Evolutionary conservation across 2,888 invertebrate genomes (phyloP).

Genomic region (Metallyticus violacea): DNA sequence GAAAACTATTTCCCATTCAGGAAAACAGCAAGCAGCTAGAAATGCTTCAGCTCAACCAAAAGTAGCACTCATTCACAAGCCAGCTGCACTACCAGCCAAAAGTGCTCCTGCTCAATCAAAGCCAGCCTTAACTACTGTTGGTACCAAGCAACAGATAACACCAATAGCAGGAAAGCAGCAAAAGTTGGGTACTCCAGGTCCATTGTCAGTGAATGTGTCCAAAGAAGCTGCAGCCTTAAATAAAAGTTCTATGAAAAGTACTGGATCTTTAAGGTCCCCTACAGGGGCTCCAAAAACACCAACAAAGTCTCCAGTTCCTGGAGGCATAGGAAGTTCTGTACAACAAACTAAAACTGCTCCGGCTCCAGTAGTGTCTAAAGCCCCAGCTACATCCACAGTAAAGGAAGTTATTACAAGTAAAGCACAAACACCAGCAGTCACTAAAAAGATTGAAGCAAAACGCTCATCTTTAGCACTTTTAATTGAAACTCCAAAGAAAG

Average conservation of each 20-base stretch:
- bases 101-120: not conserved
- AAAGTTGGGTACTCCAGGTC: not conserved
- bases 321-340: not conserved
- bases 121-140: not conserved
- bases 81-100: not conserved
- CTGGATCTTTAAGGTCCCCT: not conserved
- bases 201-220: not conserved
- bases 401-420: slow-evolving; percentile 28
- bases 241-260: not conserved
- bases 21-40: not conserved
- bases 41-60: not conserved
- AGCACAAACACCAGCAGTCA: slow-evolving; percentile 25
- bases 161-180: not conserved
- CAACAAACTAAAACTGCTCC: not conserved
- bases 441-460: slow-evolving; percentile 38
- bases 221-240: not conserved
- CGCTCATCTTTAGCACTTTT: slow-evolving; percentile 31
- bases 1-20: not conserved
- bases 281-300: not conserved
- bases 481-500: slow-evolving; percentile 31
- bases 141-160: not conserved
- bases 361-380: slow-evolving; percentile 19
- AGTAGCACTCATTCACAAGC: not conserved
- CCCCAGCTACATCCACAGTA: slow-evolving; percentile 30
- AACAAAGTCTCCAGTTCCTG: not conserved